Evolutionary conservation across 2,888 invertebrate species (phyloP), one percentile per base, ranked within the genome.

Genomic region (Cecidostiba fungosa): DNA sequence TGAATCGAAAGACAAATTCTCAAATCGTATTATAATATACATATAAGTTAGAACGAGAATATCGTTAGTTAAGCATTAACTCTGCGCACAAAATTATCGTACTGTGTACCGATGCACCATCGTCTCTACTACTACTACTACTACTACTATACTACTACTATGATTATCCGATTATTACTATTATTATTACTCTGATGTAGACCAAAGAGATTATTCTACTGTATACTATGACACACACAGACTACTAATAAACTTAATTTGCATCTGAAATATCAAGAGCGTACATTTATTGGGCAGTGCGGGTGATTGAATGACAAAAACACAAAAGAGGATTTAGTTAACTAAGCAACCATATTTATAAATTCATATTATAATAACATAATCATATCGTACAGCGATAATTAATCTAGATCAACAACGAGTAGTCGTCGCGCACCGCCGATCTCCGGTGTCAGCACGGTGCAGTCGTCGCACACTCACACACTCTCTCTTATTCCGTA

Each of bases 311-410:
- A 84, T 74, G 79, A 84, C 47, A 16, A 69, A 76, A 54, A 23
- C 36, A 39, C 79, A 39, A 3, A 79, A 66, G 29, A 23, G 16
- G 23, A 43, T 8, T 82, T 66, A 39, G 29, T 82, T 81, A 77
- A 80, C 84, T 73, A 84, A 81, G 81, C 69, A 77, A 80, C 76
- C 36, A 69, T 86, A 80, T 81, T 84, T 81, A 81, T 86, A 85
- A 85, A 85, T 86, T 16, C 1, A 39, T 70, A 70, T n/a, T 8
- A 19, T 70, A 3, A 29, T 39, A 72, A 43, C 76, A 79, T 74
- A 86, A 82, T 78, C 36, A 62, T 76, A 76, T 81, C 29, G 29
- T 85, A 85, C 77, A 85, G 39, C 39, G 19, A 14, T 39, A 85
- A 59, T 82, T 85, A 73, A 19, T 32, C 73, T 77, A 47, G 14